Base-by-base conservation (phyloP, 2,888 invertebrate species). In the Caenorhabditis doughertyi region DNA sequence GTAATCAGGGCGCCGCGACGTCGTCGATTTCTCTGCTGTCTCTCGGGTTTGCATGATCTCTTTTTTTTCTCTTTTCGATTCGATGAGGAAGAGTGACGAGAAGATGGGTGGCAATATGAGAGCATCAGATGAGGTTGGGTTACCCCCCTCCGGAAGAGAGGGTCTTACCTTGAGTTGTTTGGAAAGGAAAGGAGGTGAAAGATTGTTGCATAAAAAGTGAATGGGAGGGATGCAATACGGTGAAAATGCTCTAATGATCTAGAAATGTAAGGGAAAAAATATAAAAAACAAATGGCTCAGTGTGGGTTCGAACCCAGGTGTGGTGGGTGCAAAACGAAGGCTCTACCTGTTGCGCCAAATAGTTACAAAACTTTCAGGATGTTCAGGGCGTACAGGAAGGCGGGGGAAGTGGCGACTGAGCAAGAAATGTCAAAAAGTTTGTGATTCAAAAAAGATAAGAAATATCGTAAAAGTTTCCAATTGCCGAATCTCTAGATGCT, bases 101-200 rank as follows among this genome's bases (percentile, higher is more conserved):
- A 74, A 74, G 74, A 74, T 74, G 74, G 74, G 74, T 35, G 73
- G 74, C 74, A 49, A 74, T 67, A 49, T 56, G 67, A 74, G 74
- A 74, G 74, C 58, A 74, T 65, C 74, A 21, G 56, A 32, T 70
- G 47, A 23, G 70, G 39, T 68, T 53, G 68, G 55, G 67, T 53
- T 67, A 53, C 53, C 39, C 11, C 16, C 7, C 9, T 9, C 32
- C 9, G 4, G 44, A 25, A 27, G 25, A 27, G 27, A 13, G 39
- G 9, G 39, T 39, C 39, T 44, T 16, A 44, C 44, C 44, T 44
- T 44, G 44, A 44, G 44, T 44, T 44, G 44, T n/a, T 55, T 29
- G 29, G 21, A 29, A 16, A 55, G 11, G 51, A 23, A 23, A 23
- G 23, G 9, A 32, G 55, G 55, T 18, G n/a, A 23, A 58, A 21